Conservation (phyloP, 2,797 vertebrate genomes). For the Aphelocoma californica region DNA sequence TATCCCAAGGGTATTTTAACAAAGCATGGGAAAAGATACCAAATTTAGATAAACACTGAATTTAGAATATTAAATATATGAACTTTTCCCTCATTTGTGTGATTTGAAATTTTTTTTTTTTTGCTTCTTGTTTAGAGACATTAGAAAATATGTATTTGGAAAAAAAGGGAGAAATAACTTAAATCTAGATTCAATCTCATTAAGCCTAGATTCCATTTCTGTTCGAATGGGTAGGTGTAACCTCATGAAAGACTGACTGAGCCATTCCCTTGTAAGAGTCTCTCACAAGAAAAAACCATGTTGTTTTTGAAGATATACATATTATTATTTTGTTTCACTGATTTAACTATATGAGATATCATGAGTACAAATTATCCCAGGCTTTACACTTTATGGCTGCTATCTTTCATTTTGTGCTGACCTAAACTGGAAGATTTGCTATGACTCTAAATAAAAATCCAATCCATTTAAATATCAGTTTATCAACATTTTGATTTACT, state of each 20-base stretch:
- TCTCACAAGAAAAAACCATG: fast-evolving
- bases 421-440: neutral
- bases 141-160: neutral
- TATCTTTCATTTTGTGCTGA: neutral
- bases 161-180: neutral
- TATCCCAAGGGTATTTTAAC: neutral
- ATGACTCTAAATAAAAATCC: neutral
- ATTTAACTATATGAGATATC: neutral
- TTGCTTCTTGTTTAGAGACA: neutral
- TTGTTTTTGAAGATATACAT: neutral
- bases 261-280: neutral
- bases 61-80: neutral
- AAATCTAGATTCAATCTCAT: neutral
- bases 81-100: neutral
- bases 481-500: neutral
- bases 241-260: neutral
- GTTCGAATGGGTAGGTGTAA: neutral
- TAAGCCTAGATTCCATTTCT: neutral
- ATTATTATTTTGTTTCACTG: neutral
- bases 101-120: neutral
- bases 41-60: neutral
- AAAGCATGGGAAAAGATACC: neutral
- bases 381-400: neutral
- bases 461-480: neutral
- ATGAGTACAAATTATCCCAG: neutral